These are phyloP conservation scores for Hormaphis cornu DNA, from an alignment of 1,140 invertebrate species.

Conservation along the genomic window DNA sequence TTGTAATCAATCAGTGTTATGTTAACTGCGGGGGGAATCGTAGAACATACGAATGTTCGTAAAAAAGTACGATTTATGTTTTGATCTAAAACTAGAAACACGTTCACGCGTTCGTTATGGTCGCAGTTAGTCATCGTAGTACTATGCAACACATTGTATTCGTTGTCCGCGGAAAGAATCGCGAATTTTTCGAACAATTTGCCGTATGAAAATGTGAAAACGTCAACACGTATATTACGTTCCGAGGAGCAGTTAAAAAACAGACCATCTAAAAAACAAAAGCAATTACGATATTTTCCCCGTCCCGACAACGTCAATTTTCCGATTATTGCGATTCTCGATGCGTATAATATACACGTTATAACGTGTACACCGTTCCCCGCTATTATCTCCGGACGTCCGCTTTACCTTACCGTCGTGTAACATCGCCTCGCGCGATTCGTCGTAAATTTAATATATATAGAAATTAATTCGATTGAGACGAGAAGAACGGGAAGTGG, in stretches of 20 bases:
- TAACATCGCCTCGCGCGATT: neutral
- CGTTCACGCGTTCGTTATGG: too few species aligned
- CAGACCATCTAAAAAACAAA: neutral
- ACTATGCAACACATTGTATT: too few species aligned
- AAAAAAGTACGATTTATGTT: too few species aligned
- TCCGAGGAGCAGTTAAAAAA: too few species aligned
- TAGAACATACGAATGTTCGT: too few species aligned
- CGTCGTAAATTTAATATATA: constrained; percentile 20
- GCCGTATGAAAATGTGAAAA: neutral
- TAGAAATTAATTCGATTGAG: constrained; percentile 18
- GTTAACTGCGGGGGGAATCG: too few species aligned
- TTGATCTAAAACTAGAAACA: too few species aligned
- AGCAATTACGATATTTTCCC: neutral
- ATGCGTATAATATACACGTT: neutral
- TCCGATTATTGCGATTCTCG: neutral
- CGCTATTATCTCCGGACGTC: neutral
- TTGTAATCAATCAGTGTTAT: too few species aligned
- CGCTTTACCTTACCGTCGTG: neutral
- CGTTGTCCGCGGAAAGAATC: too few species aligned
- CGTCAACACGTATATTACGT: too few species aligned
- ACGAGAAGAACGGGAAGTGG: neutral
- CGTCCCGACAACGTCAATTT: neutral
- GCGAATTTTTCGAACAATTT: too few species aligned
- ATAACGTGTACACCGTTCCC: too few species aligned
- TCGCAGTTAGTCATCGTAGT: neutral